Evolutionary conservation across 2,113 vertebrate genomes (phyloP).

Genomic region (Nansenia antarctica): DNA sequence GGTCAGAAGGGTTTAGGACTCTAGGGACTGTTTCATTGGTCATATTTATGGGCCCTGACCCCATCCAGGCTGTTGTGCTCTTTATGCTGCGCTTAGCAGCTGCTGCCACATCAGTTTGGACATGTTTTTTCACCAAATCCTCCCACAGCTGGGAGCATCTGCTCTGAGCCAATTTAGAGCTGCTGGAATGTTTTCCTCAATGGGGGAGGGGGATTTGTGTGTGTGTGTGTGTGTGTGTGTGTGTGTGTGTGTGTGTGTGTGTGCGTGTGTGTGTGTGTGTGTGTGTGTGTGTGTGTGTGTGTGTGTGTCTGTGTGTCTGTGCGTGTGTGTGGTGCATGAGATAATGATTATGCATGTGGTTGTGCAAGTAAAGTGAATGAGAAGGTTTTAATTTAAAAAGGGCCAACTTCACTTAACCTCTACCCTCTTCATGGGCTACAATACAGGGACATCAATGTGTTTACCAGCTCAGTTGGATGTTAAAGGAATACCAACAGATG

Average conservation of each 20-base stretch:
- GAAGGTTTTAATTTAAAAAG: neutral
- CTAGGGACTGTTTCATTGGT: constrained; percentile 17
- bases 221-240: constrained; percentile 3
- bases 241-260: neutral
- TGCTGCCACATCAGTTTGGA: constrained; percentile 22
- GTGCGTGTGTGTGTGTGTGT: neutral
- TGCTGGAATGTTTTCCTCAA: constrained; percentile 19
- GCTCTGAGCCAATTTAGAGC: constrained; percentile 20
- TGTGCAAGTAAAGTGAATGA: neutral
- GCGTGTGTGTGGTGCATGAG: neutral
- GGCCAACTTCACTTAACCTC: neutral
- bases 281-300: neutral
- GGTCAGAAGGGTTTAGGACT: neutral
- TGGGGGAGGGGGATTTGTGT: neutral
- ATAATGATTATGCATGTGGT: neutral
- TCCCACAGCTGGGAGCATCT: constrained; percentile 30
- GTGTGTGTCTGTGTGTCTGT: neutral
- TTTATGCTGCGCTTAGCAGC: constrained; percentile 31
- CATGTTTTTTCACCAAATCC: constrained; percentile 24
- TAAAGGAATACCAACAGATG: neutral
- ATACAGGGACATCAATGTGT: neutral
- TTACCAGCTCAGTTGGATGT: neutral
- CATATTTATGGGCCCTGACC: constrained; percentile 13
- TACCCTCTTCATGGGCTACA: neutral
- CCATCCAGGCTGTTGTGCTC: constrained; percentile 15